Percentiles rank a stretch among this genome's conserved stretches.
Conservation (phyloP, 1,140 invertebrate genomes). For the Bombus impatiens region DNA sequence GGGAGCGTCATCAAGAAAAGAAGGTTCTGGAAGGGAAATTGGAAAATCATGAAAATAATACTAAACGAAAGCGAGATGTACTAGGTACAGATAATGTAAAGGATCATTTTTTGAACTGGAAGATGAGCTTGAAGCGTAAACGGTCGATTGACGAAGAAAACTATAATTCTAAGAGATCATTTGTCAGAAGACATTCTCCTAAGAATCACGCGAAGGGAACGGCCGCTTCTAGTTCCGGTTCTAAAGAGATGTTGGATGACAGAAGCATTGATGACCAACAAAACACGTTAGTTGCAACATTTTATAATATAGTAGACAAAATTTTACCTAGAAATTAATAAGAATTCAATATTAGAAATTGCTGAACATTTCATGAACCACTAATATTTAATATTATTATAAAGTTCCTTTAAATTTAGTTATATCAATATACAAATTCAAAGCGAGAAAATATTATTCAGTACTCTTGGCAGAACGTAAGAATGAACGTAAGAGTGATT, state of each 20-base stretch:
- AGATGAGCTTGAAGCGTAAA: not conserved
- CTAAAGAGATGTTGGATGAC: not conserved
- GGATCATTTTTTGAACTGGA: not conserved
- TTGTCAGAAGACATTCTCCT: not conserved
- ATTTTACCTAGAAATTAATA: not conserved
- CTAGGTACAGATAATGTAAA: rapidly evolving
- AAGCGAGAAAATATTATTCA: not conserved
- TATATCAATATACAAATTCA: not conserved
- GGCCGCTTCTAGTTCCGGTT: not conserved
- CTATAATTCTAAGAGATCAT: not conserved
- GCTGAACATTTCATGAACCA: not conserved
- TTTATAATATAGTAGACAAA: not conserved
- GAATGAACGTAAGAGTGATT: not conserved
- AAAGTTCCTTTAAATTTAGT: not conserved
- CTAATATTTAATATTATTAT: not conserved
- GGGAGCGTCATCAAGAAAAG: slow-evolving; percentile 49
- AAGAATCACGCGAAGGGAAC: not conserved
- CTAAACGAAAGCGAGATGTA: slow-evolving; percentile 33
- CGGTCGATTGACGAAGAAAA: not conserved
- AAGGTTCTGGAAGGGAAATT: slow-evolving; percentile 33
- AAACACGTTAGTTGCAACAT: slow-evolving; percentile 12
- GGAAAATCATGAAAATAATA: slow-evolving; percentile 20
- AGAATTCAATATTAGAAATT: not conserved
- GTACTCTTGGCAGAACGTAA: not conserved
- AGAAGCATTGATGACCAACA: not conserved